Base-by-base conservation (phyloP, 1,140 invertebrate genomes). In the Venturia canescens region DNA sequence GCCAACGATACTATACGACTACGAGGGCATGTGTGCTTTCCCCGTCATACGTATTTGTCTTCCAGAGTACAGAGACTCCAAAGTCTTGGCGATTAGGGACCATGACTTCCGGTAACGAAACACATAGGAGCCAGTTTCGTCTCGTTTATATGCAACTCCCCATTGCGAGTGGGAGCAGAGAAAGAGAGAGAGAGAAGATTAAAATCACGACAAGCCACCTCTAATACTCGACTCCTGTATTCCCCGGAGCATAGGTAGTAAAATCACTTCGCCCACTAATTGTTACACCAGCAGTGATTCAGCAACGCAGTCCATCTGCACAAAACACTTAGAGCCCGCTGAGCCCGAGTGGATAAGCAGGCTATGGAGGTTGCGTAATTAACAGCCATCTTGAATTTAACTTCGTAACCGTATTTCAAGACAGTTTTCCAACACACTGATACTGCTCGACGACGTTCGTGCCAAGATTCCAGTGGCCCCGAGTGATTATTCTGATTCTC, bases 31-130 rank as follows among this genome's bases (percentile, higher is more conserved):
- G 18, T 31, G 72, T 76, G 50, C 18, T 34, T 23, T 76, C 27
- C 18, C 27, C 26, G 71, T 71, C n/a, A 29, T 23, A 71, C 71
- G 44, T 74, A 74, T 26, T 57, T 27, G 44, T 53, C 72, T 53
- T 21, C n/a, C n/a, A n/a, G n/a, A 53, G 50, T 50, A 26, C 48
- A 53, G 23, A 1, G 71, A 60, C 63, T 34, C 72, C 4, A 63
- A 76, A 27, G 48, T 53, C 71, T 60, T 53, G 53, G 53, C 29
- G 48, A 60, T 76, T 76, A 76, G 72, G 72, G 72, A 70, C 76
- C 38, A 48, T 23, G 76, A 78, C 38, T 78, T 78, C 76, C 76
- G 76, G 60, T 67, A 67, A 60, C 60, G 9, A 63, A 74, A 29
- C 48, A 27, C 71, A 53, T 53, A n/a, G 18, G 7, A 23, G 72